Base-by-base conservation (phyloP, 1,140 invertebrate species). In the Drosophila nebulosa region DNA sequence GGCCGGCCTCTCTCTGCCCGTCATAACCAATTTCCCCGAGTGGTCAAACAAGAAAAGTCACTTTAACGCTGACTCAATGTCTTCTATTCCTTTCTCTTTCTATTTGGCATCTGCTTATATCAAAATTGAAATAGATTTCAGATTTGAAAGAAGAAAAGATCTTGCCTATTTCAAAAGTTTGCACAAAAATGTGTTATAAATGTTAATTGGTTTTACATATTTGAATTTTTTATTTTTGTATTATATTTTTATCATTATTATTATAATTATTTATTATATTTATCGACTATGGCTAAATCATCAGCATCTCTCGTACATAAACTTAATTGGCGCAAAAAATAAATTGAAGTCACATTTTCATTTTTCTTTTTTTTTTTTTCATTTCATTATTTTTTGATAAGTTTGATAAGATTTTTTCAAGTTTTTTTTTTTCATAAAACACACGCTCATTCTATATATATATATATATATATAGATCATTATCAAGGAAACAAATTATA, bases 211-310 rank as follows among this genome's bases (percentile, higher is more conserved):
- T 68, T 18, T 74, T 64, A 35, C 61, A 78, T 62, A 62, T 66
- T 46, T 53, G 35, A 63, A 59, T 72, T 80, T 77, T 51, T 72
- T 69, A 64, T 73, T 10, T 10, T 12, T 32, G 10, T 58, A 26
- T 72, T 69, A 64, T 73, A 3, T 10, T 12, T 32, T 32, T 58
- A 26, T 64, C 62, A 61, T 64, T 27, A 64, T 77, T 62, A 65
- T 62, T 46, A 46, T 21, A 21, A 74, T 76, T 77, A 77, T 71
- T 75, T 64, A 86, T 86, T 78, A 88, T 63, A 88, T 86, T 52
- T 88, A 86, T 88, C 74, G 78, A 88, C 83, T 86, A 86, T 75
- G 70, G 83, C 83, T 86, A 86, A 86, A 51, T 69, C 66, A 81
- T 83, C 78, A 81, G 39, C 39, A 46, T 46, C 39, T 46, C 16